Evolutionary conservation across 2,797 vertebrate genomes (phyloP), one percentile per base, ranked within the genome.

Genomic region (Muscicapa striata): DNA sequence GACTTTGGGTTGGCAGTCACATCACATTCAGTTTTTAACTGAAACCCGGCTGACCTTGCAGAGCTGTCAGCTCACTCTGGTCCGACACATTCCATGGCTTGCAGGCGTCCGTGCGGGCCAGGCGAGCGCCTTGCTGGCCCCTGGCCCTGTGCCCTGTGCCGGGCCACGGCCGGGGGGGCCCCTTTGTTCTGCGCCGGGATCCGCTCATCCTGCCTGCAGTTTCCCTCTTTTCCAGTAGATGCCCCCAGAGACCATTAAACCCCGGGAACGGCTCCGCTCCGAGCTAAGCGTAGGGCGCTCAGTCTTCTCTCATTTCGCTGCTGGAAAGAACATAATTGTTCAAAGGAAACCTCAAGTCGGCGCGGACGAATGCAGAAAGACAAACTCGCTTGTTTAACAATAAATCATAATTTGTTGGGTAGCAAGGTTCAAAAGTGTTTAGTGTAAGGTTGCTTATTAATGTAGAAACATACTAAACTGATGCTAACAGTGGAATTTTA

Each of bases 171-270:
- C 51, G 7, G 38, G 18, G 18, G 15, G 29, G 5, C 6, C 49
- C 18, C 54, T 95, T 95, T 94, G 86, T 84, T 92, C 67, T 6
- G 57, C 10, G 67, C 70, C 69, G 5, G 13, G 67, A 66, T 78
- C 78, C 58, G 45, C 84, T 3, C 62, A 23, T 77, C 72, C 36
- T 52, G 86, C 87, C 94, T 99, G 99, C 96, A 99, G 96, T 99
- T 97, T 96, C 87, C 91, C 58, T 4, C 54, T 34, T 91, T 94
- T 97, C 99, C 99, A 98, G 98, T 98, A 99, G 99, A 98, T 99
- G 99, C 98, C 99, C 97, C 98, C 98, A 98, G 98, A 99, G 99
- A 98, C 99, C 99, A 98, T 91, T 92, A 94, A 98, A 98, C 96
- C 81, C 81, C 57, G 34, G 9, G 62, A 85, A 87, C 52, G 41